Evolutionary conservation across 2,113 vertebrate genomes (phyloP).

Genomic region (Menura novaehollandiae): DNA sequence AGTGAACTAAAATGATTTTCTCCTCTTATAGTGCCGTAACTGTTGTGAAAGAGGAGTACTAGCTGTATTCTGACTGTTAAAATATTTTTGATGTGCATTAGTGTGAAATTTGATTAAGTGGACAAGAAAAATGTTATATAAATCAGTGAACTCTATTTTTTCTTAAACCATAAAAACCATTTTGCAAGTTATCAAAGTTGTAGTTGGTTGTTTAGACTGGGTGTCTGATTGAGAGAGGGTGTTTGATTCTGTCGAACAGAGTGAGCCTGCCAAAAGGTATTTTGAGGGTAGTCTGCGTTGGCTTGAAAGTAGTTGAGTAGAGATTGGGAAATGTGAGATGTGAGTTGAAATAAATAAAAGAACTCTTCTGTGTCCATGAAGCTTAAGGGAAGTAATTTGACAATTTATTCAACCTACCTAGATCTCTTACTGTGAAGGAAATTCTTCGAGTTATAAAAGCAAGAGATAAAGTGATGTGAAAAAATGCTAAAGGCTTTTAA

Average conservation of each 20-base stretch:
- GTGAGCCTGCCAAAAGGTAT: background rate
- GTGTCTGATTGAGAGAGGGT: background rate
- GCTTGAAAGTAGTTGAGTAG: background rate
- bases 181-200: background rate
- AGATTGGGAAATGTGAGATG: background rate
- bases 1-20: background rate
- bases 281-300: background rate
- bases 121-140: background rate
- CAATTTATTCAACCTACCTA: background rate
- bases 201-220: background rate
- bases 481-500: background rate
- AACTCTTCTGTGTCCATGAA: background rate
- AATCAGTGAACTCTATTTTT: background rate
- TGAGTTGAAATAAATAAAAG: background rate
- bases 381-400: background rate
- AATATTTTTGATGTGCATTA: fast-evolving
- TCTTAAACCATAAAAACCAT: background rate
- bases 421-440: background rate
- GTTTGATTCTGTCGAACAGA: background rate
- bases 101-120: background rate
- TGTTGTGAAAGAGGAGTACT: background rate
- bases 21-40: background rate
- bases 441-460: background rate
- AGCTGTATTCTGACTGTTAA: background rate
- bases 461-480: background rate